Percentiles rank a stretch among this genome's conserved stretches.
phyloP scores from a whole-genome alignment of 2,113 vertebrate species.

The Piaya cayana region DNA sequence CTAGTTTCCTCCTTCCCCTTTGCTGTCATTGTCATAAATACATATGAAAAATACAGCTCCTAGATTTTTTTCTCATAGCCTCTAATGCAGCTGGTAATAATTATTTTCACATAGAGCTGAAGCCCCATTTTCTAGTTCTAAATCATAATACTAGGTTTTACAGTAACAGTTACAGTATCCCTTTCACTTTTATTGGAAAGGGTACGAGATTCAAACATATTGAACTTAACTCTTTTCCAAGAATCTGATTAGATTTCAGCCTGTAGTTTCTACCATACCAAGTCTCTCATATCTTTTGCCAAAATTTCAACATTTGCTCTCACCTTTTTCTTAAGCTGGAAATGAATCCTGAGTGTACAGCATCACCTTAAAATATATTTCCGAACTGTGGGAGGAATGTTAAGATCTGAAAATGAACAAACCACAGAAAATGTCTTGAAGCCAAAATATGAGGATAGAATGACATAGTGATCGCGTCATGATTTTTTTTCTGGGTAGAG shows the following conservation, averaged over 20 bases:
- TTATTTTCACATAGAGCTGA: background rate
- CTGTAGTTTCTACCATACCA: background rate
- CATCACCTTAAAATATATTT: constrained; percentile 47
- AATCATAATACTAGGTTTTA: constrained; percentile 1
- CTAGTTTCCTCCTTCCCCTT: background rate
- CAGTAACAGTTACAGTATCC: background rate
- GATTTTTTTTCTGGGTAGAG: background rate
- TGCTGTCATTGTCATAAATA: background rate
- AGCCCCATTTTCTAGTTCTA: background rate
- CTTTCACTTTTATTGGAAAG: background rate
- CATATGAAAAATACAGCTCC: background rate
- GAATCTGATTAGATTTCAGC: constrained; percentile 4
- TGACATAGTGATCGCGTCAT: constrained; percentile 43
- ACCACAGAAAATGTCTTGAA: background rate
- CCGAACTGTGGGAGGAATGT: constrained; percentile 55
- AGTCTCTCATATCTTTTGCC: constrained; percentile 13
- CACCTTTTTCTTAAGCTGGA: constrained; percentile 34
- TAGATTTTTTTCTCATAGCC: background rate
- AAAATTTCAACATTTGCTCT: constrained; percentile 42
- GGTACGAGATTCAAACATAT: background rate
- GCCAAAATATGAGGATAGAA: constrained; percentile 21
- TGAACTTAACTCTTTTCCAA: constrained; percentile 33
- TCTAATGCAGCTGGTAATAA: background rate
- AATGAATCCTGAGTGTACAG: background rate
- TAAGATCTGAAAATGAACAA: constrained; percentile 41